Evolutionary conservation across 2,888 invertebrate genomes (phyloP).

Genomic region (Lacanobia oleracea): DNA sequence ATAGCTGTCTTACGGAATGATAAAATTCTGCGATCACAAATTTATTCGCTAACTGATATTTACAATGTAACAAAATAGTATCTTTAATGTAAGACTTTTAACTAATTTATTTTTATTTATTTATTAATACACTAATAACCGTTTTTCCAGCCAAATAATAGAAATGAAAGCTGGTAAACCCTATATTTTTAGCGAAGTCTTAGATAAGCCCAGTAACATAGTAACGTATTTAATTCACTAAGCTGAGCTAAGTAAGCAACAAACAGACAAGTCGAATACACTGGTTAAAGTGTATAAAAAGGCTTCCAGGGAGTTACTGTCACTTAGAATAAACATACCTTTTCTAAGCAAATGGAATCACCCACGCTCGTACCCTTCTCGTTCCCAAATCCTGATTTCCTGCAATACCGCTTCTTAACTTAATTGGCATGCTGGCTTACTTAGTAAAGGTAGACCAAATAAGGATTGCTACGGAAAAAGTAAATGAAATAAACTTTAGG

Average conservation of each 20-base stretch:
- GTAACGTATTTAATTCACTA: constrained; percentile 24
- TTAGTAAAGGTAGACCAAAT: constrained; percentile 20
- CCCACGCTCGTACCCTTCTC: constrained; percentile 35
- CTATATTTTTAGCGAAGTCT: not conserved
- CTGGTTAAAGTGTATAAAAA: constrained; percentile 20
- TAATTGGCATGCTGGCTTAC: constrained; percentile 32
- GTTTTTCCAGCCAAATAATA: not conserved
- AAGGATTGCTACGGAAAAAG: constrained; percentile 9
- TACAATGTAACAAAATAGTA: not conserved
- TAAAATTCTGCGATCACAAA: not conserved
- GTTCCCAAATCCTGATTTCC: constrained; percentile 18
- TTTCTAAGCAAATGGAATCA: constrained; percentile 26
- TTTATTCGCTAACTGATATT: not conserved
- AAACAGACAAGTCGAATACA: constrained; percentile 12
- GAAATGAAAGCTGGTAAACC: not conserved
- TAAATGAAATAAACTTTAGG: not conserved
- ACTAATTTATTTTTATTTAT: no score
- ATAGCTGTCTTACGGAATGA: not conserved
- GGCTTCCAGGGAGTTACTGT: constrained; percentile 42
- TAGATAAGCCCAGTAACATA: not conserved
- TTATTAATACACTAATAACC: no score
- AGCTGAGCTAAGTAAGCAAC: constrained; percentile 30
- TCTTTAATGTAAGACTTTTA: not conserved
- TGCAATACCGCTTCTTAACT: constrained; percentile 25
- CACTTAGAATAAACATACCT: constrained; percentile 37